These are phyloP conservation scores for Camelus bactrianus DNA, from an alignment of 2,113 vertebrate species.

Conservation along the genomic window DNA sequence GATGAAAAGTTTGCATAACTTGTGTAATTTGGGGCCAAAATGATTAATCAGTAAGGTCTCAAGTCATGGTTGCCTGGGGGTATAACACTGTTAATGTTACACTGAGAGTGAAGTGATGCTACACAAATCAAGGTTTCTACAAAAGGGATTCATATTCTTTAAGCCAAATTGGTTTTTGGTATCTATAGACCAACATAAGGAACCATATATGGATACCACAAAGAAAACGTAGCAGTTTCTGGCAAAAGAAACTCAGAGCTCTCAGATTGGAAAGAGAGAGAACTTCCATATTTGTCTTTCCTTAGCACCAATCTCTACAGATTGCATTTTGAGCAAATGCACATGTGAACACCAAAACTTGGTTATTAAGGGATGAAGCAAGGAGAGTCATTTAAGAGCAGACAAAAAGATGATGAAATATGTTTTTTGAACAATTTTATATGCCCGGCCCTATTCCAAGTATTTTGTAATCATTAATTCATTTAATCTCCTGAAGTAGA, in stretches of 20 bases:
- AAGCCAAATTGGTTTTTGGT: neutral
- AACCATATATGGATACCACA: neutral
- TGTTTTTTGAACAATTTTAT: neutral
- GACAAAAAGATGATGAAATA: neutral
- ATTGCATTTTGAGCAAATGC: neutral
- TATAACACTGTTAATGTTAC: neutral
- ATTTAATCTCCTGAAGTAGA: neutral
- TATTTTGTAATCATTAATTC: neutral
- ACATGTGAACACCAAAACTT: neutral
- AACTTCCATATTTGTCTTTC: neutral
- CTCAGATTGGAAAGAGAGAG: neutral
- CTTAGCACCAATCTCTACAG: neutral
- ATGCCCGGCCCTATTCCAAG: neutral
- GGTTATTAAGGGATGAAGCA: neutral
- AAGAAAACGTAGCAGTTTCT: neutral
- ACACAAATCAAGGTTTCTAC: neutral
- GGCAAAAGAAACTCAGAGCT: neutral
- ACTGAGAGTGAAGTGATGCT: neutral
- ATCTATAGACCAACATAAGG: neutral
- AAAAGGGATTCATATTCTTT: neutral
- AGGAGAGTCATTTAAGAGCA: neutral
- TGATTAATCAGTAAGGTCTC: neutral
- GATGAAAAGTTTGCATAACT: neutral
- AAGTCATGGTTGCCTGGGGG: neutral
- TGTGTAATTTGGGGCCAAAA: neutral